Conservation (phyloP, 2,113 vertebrate genomes). For the Crotalus tigris region DNA sequence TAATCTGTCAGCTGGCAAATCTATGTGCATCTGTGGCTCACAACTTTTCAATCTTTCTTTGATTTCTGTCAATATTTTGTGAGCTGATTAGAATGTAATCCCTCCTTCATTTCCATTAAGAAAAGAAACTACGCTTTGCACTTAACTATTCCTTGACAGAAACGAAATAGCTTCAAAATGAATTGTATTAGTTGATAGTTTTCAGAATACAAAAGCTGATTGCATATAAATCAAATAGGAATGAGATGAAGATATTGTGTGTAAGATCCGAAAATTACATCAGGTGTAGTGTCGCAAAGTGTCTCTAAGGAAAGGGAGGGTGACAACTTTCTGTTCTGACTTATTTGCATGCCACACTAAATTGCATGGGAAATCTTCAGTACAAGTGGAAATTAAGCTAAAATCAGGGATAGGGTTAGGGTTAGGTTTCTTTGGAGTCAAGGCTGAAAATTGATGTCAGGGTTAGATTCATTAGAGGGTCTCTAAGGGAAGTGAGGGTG, state of each 20-base stretch:
- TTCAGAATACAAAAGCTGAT: constrained; percentile 35
- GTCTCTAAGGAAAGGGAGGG: neutral
- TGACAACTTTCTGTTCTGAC: neutral
- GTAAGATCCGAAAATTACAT: neutral
- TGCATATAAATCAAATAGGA: constrained; percentile 34
- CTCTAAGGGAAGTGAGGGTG: too few relatives aligned
- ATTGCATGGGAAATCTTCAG: neutral
- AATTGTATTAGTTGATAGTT: constrained; percentile 41
- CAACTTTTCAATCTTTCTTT: constrained; percentile 44
- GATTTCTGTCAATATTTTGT: constrained; percentile 39
- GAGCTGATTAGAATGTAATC: constrained; percentile 45
- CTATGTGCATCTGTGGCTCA: constrained; percentile 41
- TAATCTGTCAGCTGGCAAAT: constrained; percentile 51
- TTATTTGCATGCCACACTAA: neutral
- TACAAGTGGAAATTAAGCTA: neutral
- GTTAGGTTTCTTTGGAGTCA: neutral
- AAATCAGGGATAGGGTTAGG: neutral
- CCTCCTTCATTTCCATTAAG: constrained; percentile 9
- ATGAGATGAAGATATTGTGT: constrained; percentile 16
- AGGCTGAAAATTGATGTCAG: neutral
- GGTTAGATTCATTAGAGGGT: too few relatives aligned
- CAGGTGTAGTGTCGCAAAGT: neutral
- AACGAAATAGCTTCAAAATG: constrained; percentile 40
- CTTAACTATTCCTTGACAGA: constrained; percentile 53
- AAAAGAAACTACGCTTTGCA: constrained; percentile 26